These are phyloP conservation scores for Sebastes steindachneri DNA, from an alignment of 2,797 vertebrate species.

Conservation along the genomic window DNA sequence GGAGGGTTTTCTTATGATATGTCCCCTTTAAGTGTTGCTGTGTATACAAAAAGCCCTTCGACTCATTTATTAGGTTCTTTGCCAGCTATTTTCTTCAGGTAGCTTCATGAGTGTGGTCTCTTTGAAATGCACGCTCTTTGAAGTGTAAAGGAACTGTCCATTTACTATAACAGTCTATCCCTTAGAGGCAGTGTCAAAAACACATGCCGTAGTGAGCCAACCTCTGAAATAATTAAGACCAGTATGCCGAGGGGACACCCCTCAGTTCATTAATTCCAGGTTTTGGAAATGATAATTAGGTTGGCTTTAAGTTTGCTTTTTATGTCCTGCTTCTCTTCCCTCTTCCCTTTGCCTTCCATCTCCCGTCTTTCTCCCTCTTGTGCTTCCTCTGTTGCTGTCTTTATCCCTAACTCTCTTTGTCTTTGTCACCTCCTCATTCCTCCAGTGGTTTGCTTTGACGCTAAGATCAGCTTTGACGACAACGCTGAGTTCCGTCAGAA, in stretches of 20 bases:
- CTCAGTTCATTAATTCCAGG: conserved; percentile 51
- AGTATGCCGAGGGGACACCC: conserved; percentile 41
- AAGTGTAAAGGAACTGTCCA: conserved; percentile 58
- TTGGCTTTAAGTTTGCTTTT: not conserved
- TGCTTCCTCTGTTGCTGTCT: not conserved
- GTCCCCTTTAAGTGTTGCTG: not conserved
- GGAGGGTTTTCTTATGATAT: no score
- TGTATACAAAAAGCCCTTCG: not conserved
- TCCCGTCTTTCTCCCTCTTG: not conserved
- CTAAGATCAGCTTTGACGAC: conserved; percentile 99
- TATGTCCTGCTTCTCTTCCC: not conserved
- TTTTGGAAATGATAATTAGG: conserved; percentile 58
- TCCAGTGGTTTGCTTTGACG: conserved; percentile 98
- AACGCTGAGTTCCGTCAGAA: conserved; percentile 98
- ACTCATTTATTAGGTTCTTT: not conserved
- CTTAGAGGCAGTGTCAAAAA: conserved; percentile 58
- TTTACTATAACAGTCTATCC: conserved; percentile 58
- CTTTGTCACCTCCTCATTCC: conserved; percentile 13
- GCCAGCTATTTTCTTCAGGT: conserved; percentile 39
- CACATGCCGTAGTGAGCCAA: conserved; percentile 38
- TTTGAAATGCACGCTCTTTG: conserved; percentile 65
- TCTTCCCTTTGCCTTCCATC: not conserved
- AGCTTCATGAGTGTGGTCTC: conserved; percentile 14
- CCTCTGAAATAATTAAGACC: conserved; percentile 66
- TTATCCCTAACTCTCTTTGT: conserved; percentile 2